Evolutionary conservation across 2,113 vertebrate genomes (phyloP), one percentile per base, ranked within the genome.

Genomic region (Tiliqua scincoides): DNA sequence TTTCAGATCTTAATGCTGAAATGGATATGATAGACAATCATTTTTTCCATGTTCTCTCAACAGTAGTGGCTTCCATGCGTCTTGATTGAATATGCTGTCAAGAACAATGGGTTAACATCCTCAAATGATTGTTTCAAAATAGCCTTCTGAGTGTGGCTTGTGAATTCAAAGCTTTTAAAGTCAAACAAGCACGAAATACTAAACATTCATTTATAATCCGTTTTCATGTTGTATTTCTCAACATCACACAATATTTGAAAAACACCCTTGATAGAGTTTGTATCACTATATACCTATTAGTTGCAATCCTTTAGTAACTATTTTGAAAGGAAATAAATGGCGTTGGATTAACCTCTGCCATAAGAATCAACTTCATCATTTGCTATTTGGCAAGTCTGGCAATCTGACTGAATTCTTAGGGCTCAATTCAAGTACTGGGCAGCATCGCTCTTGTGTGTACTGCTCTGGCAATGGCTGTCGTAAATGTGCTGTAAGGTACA

Each of bases 221-320:
- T 59, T 77, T 17, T 77, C 12, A n/a, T 83, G 27, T 30, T 37
- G 18, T 3, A 37, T 7, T 79, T 83, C 30, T 48, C 83, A 20
- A 37, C 0, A 1, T 81, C 62, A 9, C 1, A 32, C 3, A 54
- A 83, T 79, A 88, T 86, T 82, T 62, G 70, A 85, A 59, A 79
- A 81, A 37, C 78, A 88, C 57, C 59, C 32, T 25, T 43, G 87
- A 83, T 52, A 11, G 77, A 54, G 85, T 30, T 89, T 90, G 80
- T 40, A 87, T 61, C 93, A 62, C 93, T 92, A 92, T 89, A 84
- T 91, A 91, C 91, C 90, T 89, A 81, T 90, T 86, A 87, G 43
- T 5, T 43, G 83, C 89, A 83, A 30, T 82, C 25, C 89, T 40
- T 89, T 93, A 88, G 87, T 68, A 77, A 91, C 93, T 92, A 89